Base-by-base conservation (phyloP, 2,797 vertebrate genomes). In the Gymnothorax reevesii region DNA sequence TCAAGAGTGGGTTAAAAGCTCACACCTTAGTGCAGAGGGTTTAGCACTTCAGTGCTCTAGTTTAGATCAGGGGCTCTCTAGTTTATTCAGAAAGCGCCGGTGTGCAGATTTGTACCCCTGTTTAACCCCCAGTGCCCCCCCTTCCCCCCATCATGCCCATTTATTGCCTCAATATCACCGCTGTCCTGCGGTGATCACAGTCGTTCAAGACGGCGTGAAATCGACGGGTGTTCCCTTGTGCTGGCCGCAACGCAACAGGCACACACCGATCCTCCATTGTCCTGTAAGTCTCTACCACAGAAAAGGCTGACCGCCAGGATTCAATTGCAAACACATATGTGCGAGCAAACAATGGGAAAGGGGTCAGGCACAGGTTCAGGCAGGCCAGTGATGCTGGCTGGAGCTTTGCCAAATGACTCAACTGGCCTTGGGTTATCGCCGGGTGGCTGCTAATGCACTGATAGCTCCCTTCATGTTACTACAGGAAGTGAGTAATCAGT, bases 401-500 rank as follows among this genome's bases (percentile, higher is more conserved):
- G 77, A 55, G 10, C 49, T 55, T 55, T n/a, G 77, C 77, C 77
- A 80, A 80, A 80, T 55, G 77, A 13, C 77, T 80, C 49, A 4
- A n/a, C 42, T 55, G 77, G 49, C 77, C 77, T 80, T 55, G 77
- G 77, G 77, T 77, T 77, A 77, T 77, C 42, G 77, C 49, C 12
- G 77, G 49, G 0, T 22, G 49, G 42, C 17, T 54, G 52, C 22
- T 55, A 17, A 55, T 80, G 77, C 77, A 55, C 22, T 12, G 77
- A 80, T 80, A 80, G 77, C 52, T 52, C 49, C 52, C 8, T 33
- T 80, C 17, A 79, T 15, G 13, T 79, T 79, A 79, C 10, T 80
- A 8, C 49, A 80, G 77, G 77, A 80, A 55, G 1, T 83, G 82
- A 83, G 82, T 27, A 83, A 83, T 83, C 82, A 83, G 57, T 8